Conservation (phyloP, 2,888 invertebrate genomes). For the Cephus spinipes region DNA sequence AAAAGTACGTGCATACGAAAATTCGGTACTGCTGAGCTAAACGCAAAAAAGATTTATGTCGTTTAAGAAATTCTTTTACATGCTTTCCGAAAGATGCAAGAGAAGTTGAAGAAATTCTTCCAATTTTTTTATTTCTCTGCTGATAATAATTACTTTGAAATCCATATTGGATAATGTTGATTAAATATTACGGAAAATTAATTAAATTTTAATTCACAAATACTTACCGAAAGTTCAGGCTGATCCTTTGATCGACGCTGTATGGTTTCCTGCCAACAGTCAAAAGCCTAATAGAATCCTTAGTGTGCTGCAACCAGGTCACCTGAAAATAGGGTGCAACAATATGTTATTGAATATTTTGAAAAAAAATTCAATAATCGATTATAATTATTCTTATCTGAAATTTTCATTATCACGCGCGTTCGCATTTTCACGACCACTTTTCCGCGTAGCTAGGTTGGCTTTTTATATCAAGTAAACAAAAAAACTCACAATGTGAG, state of each 20-base stretch:
- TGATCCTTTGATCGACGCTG: constrained; percentile 72
- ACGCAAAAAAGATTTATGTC: not conserved
- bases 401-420: no score
- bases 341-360: no score
- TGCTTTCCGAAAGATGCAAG: no score
- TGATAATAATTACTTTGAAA: no score
- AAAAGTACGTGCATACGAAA: not conserved
- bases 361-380: no score
- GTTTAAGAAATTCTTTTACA: not conserved
- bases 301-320: constrained; percentile 72
- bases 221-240: constrained; percentile 70
- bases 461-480: no score
- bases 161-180: not conserved
- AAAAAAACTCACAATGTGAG: not conserved
- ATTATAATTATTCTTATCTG: no score
- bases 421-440: no score
- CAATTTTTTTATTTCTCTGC: no score
- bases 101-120: no score
- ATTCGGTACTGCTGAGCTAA: not conserved
- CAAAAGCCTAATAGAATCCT: constrained; percentile 71
- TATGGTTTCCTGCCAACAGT: constrained; percentile 72
- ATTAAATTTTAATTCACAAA: not conserved
- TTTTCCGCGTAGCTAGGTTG: no score
- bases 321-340: constrained; percentile 66
- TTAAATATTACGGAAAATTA: not conserved